These are phyloP conservation scores for Kryptolebias marmoratus DNA, from an alignment of 2,113 vertebrate species.

Conservation along the genomic window DNA sequence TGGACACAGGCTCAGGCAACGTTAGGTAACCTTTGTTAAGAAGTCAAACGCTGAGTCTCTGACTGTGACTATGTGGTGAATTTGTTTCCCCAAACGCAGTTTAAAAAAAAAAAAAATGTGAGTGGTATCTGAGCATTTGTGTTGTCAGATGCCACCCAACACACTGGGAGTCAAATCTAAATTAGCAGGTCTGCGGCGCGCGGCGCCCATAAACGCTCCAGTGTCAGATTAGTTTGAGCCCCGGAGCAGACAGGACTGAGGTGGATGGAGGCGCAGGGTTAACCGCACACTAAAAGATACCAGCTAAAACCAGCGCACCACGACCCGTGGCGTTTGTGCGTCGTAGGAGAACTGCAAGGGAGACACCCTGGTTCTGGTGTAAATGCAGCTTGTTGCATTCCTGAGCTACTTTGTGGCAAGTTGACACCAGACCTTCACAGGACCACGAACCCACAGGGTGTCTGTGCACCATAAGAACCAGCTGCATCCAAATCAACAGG, in stretches of 20 bases:
- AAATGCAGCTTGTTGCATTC: constrained; percentile 54
- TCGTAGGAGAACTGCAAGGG: constrained; percentile 33
- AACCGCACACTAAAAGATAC: constrained; percentile 16
- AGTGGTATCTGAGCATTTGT: constrained; percentile 11
- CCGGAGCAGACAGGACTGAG: not conserved
- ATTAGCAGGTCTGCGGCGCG: not conserved
- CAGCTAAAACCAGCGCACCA: not conserved
- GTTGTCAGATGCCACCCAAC: not conserved
- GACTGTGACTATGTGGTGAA: constrained; percentile 14
- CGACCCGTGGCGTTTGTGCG: constrained; percentile 14
- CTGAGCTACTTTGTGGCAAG: constrained; percentile 61
- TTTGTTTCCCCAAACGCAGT: constrained; percentile 15
- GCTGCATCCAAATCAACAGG: not conserved
- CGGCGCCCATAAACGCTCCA: constrained; percentile 16
- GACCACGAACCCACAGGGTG: constrained; percentile 41
- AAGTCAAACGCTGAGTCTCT: constrained; percentile 21
- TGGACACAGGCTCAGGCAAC: not conserved
- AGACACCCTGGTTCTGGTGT: constrained; percentile 44
- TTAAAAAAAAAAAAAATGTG: constrained; percentile 43
- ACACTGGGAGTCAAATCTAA: constrained; percentile 17
- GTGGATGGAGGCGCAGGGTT: constrained; percentile 1
- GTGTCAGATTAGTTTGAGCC: constrained; percentile 1
- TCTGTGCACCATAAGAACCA: constrained; percentile 7
- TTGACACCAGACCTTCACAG: constrained; percentile 34
- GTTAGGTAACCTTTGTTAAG: constrained; percentile 2